Base-by-base conservation (phyloP, 2,888 invertebrate species). In the Anodontia alba region DNA sequence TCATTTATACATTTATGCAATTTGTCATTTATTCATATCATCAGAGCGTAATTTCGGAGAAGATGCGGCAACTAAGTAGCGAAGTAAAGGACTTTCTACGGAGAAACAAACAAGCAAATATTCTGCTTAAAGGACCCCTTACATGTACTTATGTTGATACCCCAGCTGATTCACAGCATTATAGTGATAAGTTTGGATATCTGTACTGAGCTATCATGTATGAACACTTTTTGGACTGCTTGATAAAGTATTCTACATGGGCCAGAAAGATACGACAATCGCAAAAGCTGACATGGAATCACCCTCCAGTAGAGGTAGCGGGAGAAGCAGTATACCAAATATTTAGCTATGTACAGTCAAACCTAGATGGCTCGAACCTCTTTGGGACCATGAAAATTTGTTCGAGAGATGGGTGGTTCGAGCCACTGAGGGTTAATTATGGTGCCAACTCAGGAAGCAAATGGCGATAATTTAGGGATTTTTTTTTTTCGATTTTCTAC, bases 211-310 rank as follows among this genome's bases (percentile, higher is more conserved):
- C n/a, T 1, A 72, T 72, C 7, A 33, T 33, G 33, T 17, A 33
- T 7, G 72, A 72, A 54, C 23, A 38, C 20, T 72, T 23, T 15
- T 54, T 0, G 54, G 42, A 1, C n/a, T 72, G n/a, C 26, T 33
- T 23, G 72, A 72, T 42, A 42, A 42, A 10, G 42, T 72, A n/a
- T 36, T 54, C 0, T 72, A 36, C 31, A 23, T 72, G 72, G 72
- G 54, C 23, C 51, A 42, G n/a, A 54, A 33, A 26, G 72, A 72
- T 36, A 72, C 54, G 72, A 72, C 72, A 1, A 51, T 72, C 1
- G 54, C 72, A 1, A 57, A 33, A 36, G 17, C 20, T 38, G 26
- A 36, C 23, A 29, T 3, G 20, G 8, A 20, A 2, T 36, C 72
- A 72, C 17, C 72, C 72, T 0, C 20, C 20, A 1, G 15, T 10